Base-by-base conservation (phyloP, 2,797 vertebrate species). In the Argentina silus region DNA sequence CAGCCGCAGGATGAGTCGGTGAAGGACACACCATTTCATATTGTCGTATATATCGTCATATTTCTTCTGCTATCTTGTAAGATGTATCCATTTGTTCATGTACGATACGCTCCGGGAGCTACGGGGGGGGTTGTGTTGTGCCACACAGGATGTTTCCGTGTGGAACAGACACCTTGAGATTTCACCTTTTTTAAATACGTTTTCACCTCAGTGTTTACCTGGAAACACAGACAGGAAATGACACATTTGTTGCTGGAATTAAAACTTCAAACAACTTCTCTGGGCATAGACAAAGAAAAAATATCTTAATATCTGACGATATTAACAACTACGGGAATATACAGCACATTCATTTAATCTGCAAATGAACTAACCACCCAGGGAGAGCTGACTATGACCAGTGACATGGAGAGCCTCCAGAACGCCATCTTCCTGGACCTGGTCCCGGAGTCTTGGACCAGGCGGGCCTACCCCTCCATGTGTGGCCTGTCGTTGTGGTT, bases 381-480 rank as follows among this genome's bases (percentile, higher is more conserved):
- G 98, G 98, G 98, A 43, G 96, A 98, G 62, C 90, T 99, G 69
- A 97, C 96, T 10, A 97, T 98, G 96, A 98, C 95, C 60, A 91
- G 81, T 0, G 94, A 96, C 72, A 98, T 99, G 97, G 98, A 99
- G 88, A 94, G 72, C 78, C 80, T 98, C 62, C 96, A 97, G 87
- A 96, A 92, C 1, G 90, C 95, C 15, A 90, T 99, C 7, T 98
- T 95, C 87, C 69, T 98, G 74, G 94, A 96, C 76, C 75, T 47
- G 10, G 96, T 99, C 43, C 96, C 98, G 0, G 96, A 96, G 23
- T 83, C 93, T 1, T 99, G 97, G 97, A 89, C 90, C 48, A 94
- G 85, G 80, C 92, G 86, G 9, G 96, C 97, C 0, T 99, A 98
- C 74, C 96, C 97, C 0, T 99, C 96, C 72, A 95, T 92, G 0